Conservation (phyloP, 2,113 vertebrate species). For the Elgaria multicarinata region DNA sequence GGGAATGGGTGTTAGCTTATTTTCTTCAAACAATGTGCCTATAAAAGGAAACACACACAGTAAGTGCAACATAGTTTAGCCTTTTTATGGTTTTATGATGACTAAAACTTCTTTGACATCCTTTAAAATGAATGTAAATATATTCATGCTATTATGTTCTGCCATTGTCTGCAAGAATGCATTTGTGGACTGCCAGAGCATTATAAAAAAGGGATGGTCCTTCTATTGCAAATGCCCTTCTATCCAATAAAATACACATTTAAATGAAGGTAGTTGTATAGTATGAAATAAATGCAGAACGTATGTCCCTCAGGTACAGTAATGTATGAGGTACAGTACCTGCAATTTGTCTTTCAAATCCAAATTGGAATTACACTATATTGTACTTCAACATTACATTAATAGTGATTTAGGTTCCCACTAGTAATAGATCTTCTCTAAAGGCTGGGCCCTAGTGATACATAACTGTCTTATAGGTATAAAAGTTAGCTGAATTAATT, state of each 20-base stretch:
- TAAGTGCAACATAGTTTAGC: constrained; percentile 10
- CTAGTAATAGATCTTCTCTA: background rate
- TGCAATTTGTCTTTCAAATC: constrained; percentile 39
- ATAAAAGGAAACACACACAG: constrained; percentile 35
- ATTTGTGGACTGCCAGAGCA: constrained; percentile 48
- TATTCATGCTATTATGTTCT: constrained; percentile 51
- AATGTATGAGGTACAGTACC: background rate
- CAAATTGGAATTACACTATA: constrained; percentile 52
- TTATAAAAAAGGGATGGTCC: constrained; percentile 37
- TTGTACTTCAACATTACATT: constrained; percentile 36
- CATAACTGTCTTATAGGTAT: background rate
- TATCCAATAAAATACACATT: constrained; percentile 57
- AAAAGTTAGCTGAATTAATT: constrained; percentile 30
- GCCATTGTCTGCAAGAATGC: constrained; percentile 32
- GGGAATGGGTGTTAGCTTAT: constrained; percentile 22
- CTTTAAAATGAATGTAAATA: constrained; percentile 60
- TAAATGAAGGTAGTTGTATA: constrained; percentile 30
- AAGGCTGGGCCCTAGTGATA: background rate
- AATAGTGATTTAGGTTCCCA: constrained; percentile 50
- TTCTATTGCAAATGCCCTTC: constrained; percentile 33
- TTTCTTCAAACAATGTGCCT: background rate
- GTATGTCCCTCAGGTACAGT: constrained; percentile 44
- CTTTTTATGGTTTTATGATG: constrained; percentile 22
- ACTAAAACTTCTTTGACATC: constrained; percentile 46
- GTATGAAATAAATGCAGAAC: constrained; percentile 7